phyloP scores from a whole-genome alignment of 2,113 vertebrate genomes.

The Proteles cristata region DNA sequence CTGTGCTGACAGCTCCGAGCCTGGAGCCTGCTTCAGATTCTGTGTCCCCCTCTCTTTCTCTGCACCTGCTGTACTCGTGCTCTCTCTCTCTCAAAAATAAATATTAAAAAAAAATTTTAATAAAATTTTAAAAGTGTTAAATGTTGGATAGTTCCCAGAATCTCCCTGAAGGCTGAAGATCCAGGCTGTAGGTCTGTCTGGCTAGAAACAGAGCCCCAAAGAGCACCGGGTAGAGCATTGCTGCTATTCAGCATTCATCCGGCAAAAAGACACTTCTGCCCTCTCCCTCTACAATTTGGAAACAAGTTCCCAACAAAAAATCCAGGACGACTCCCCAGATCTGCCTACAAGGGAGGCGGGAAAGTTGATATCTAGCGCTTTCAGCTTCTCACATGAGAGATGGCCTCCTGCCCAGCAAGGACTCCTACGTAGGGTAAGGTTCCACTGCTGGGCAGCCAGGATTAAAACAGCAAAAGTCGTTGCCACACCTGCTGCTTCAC shows the following conservation, averaged over 20 bases:
- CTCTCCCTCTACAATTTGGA: background rate
- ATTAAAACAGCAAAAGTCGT: background rate
- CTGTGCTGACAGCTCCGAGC: too few species aligned
- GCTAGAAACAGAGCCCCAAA: background rate
- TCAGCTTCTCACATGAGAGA: background rate
- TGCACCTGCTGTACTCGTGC: too few species aligned
- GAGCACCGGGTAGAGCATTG: background rate
- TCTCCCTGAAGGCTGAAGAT: background rate
- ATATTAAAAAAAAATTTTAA: too few species aligned
- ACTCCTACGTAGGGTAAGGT: background rate
- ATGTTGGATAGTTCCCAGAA: background rate
- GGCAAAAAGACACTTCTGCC: background rate
- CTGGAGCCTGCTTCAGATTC: too few species aligned
- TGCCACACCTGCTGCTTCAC: background rate
- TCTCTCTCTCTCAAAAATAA: too few species aligned
- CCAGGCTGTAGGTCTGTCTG: background rate
- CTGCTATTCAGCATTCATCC: background rate
- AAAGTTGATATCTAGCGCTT: background rate
- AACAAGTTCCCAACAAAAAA: background rate
- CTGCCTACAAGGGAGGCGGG: background rate
- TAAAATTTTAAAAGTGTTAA: too few species aligned
- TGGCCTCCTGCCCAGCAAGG: background rate
- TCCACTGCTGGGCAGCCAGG: constrained; percentile 2
- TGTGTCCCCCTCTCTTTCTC: too few species aligned
- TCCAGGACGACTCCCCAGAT: background rate